Conservation (phyloP, 2,113 vertebrate species). For the Corythornis madagascariensis region DNA sequence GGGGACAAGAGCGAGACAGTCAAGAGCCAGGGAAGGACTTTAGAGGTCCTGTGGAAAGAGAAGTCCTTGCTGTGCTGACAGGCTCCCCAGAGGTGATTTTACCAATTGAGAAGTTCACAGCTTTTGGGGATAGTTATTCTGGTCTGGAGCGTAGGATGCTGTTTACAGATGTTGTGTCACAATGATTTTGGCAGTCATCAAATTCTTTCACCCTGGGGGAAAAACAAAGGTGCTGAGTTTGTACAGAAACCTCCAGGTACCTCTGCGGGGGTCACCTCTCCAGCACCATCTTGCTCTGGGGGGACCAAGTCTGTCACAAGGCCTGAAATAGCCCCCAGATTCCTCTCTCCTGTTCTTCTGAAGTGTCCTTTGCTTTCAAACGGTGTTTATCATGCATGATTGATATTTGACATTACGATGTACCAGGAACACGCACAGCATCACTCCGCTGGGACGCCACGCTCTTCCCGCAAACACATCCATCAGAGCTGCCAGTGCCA, state of each 20-base stretch:
- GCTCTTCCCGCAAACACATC: not conserved
- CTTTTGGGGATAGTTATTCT: accelerated
- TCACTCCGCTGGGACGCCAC: not conserved
- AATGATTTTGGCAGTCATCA: not conserved
- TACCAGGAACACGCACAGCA: not conserved
- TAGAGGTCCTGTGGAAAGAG: not conserved
- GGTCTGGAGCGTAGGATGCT: not conserved
- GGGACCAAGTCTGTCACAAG: accelerated
- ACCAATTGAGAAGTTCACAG: accelerated
- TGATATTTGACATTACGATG: not conserved
- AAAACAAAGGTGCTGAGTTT: not conserved
- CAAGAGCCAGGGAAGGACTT: not conserved
- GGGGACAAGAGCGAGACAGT: not conserved
- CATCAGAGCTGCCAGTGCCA: not conserved
- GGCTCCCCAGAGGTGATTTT: not conserved
- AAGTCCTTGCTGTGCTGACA: not conserved
- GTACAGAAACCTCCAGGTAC: not conserved
- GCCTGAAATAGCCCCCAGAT: not conserved
- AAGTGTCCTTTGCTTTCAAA: not conserved
- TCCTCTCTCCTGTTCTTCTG: not conserved
- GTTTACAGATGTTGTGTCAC: accelerated
- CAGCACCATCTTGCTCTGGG: accelerated
- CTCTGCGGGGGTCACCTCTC: not conserved
- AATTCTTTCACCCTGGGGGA: not conserved
- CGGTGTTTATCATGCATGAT: not conserved